Evolutionary conservation across 2,888 invertebrate genomes (phyloP), one percentile per base, ranked within the genome.

Genomic region (Unio pictorum): DNA sequence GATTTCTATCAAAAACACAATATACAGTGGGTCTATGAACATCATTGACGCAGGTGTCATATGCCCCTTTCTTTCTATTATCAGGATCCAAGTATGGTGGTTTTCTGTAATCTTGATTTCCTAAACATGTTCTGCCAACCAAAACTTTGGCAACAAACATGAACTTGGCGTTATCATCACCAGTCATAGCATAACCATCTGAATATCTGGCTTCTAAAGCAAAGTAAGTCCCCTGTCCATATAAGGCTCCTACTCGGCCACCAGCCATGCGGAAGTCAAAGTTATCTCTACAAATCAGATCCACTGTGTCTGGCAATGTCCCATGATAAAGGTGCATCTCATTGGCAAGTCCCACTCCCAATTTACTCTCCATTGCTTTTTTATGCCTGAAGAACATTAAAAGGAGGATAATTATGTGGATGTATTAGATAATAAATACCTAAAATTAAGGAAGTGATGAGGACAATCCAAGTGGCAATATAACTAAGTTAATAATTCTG

Each of bases 21-120:
- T 71, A 83, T 55, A 85, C 83, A 26, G 74, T 78, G 0, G 85
- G 84, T 63, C 74, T 72, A 4, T 60, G 62, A n/a, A 76, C 56
- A 62, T 79, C 71, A 64, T 85, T 82, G 8, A 84, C 83, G 58
- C 79, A 79, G 1, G 82, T 72, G 64, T 85, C 82, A 69, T 77
- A 85, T 62, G 75, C 74, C 30, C 77, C 77, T 64, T 72, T 73
- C 58, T 59, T 74, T 23, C 61, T 69, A 61, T 77, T 70, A 45
- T 61, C 57, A 4, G 68, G 58, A 59, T 77, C 74, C 30, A 77
- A 63, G 20, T 74, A 64, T 54, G 77, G 77, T 1, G 77, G 77
- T 30, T 74, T 58, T 55, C 73, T 77, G 20, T 71, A 95, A 95
- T 1, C 93, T 91, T 69, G 58, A 61, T 64, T 28, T 0, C 75